phyloP scores from a whole-genome alignment of 2,113 vertebrate genomes.

The Syngnathus typhle region DNA sequence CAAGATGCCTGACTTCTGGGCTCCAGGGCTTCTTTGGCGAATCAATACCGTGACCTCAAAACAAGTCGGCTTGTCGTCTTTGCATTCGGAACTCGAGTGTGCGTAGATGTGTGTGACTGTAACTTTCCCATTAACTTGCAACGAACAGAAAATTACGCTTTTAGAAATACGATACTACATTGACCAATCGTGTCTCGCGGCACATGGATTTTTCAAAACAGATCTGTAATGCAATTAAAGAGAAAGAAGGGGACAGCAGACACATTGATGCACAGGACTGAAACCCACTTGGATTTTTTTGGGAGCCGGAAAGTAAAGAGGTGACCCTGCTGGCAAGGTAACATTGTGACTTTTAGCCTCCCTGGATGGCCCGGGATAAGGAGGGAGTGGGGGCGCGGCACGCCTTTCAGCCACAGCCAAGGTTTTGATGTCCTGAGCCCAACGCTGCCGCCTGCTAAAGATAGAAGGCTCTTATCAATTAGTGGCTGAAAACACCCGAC shows the following conservation, averaged over 20 bases:
- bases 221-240: background rate
- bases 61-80: conserved; percentile 53
- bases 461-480: conserved; percentile 74
- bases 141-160: too few relatives aligned
- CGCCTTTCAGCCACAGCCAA: conserved; percentile 64
- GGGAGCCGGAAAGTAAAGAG: conserved; percentile 41
- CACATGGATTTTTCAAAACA: background rate
- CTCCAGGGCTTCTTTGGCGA: conserved; percentile 49
- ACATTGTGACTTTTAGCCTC: conserved; percentile 57
- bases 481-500: conserved; percentile 63
- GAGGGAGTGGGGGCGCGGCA: conserved; percentile 48
- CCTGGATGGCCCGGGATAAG: conserved; percentile 44
- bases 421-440: conserved; percentile 68
- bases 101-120: background rate
- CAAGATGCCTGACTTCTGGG: conserved; percentile 50
- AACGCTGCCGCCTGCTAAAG: conserved; percentile 67
- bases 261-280: conserved; percentile 1
- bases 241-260: background rate
- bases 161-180: background rate
- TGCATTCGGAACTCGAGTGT: conserved; percentile 22
- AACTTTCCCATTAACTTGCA: background rate
- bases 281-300: conserved; percentile 39
- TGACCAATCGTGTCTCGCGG: background rate
- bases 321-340: conserved; percentile 64
- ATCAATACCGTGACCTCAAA: conserved; percentile 60